A percentile compares a stretch with the other conserved stretches of the same genome.
These are phyloP conservation scores for Sebastes iracundus DNA, from an alignment of 2,797 vertebrate species.

Conservation along the genomic window DNA sequence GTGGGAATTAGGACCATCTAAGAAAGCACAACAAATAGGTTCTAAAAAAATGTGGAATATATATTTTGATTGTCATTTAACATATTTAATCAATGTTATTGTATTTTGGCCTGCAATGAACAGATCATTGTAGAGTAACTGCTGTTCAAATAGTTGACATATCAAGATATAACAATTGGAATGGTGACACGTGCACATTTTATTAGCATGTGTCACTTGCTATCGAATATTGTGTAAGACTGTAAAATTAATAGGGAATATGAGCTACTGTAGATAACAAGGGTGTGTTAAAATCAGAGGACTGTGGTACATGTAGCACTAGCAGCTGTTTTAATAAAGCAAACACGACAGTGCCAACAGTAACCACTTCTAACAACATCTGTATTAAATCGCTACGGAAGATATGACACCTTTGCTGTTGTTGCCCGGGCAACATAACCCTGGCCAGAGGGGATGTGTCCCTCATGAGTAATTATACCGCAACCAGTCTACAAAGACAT, in stretches of 20 bases:
- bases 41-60: not conserved
- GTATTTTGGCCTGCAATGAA: not conserved
- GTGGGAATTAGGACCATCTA: not conserved
- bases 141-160: not conserved
- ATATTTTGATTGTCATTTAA: not conserved
- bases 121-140: not conserved
- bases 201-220: not conserved
- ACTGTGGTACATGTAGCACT: constrained; percentile 23
- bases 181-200: not conserved
- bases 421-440: constrained; percentile 59
- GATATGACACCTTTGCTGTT: constrained; percentile 58
- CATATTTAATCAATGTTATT: not conserved
- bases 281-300: constrained; percentile 15
- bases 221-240: not conserved
- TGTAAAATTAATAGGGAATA: constrained; percentile 22
- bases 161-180: not conserved
- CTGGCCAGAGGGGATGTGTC: constrained; percentile 52
- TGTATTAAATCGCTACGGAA: constrained; percentile 41
- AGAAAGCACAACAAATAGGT: not conserved
- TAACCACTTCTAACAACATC: constrained; percentile 27
- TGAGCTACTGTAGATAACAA: constrained; percentile 8
- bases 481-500: constrained; percentile 59
- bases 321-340: constrained; percentile 16
- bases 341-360: constrained; percentile 18
- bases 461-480: constrained; percentile 66